Percentiles rank a stretch among this genome's conserved stretches.
These are phyloP conservation scores for Parthenolecanium corni DNA, from an alignment of 2,888 invertebrate species.

Conservation along the genomic window DNA sequence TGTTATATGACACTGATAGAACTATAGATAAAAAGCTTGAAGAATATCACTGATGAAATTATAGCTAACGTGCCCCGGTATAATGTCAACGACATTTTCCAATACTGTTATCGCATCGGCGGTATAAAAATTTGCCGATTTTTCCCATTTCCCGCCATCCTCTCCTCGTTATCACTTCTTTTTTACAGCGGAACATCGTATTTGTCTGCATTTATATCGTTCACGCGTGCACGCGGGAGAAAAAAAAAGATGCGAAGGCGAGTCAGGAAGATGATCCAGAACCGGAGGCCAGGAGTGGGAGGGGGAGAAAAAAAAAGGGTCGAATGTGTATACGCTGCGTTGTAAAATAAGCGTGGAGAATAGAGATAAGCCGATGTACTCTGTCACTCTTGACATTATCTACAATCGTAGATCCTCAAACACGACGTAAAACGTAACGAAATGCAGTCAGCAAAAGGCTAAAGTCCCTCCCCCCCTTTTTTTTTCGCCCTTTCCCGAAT, in stretches of 20 bases:
- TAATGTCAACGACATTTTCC: too few species aligned
- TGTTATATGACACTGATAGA: too few species aligned
- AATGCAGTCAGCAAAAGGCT: not conserved
- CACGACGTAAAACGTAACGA: conserved; percentile 7
- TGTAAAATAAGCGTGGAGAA: conserved; percentile 25
- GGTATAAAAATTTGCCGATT: too few species aligned
- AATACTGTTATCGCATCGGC: too few species aligned
- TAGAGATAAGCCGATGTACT: conserved; percentile 28
- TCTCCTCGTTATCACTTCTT: too few species aligned
- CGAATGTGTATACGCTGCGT: not conserved
- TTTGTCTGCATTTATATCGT: too few species aligned
- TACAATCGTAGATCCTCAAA: conserved; percentile 12
- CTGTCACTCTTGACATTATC: conserved; percentile 26
- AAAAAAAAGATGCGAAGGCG: not conserved
- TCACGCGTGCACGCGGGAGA: too few species aligned
- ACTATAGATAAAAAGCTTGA: too few species aligned
- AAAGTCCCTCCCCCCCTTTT: not conserved
- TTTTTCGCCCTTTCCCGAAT: not conserved
- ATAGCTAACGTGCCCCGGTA: too few species aligned
- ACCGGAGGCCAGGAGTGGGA: not conserved
- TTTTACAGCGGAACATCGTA: too few species aligned
- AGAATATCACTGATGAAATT: too few species aligned
- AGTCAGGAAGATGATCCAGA: not conserved
- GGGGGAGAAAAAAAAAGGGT: not conserved
- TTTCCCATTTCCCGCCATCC: too few species aligned